Percentiles rank a stretch among this genome's conserved stretches.
Conservation (phyloP, 2,797 vertebrate genomes). For the Diglossa cyanea region DNA sequence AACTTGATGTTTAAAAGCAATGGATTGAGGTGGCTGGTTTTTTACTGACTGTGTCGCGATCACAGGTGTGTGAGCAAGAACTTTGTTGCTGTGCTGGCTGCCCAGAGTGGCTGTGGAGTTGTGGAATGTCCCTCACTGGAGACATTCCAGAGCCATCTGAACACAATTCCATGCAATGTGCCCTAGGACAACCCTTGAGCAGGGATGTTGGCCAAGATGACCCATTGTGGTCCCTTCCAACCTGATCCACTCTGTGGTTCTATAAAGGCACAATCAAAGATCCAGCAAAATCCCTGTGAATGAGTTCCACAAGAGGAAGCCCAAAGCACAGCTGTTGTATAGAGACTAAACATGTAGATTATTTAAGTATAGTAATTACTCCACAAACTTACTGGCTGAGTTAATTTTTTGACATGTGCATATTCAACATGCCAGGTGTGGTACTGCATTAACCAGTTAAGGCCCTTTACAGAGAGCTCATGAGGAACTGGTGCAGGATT, state of each 20-base stretch:
- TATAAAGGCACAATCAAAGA: background rate
- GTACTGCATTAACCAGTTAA: background rate
- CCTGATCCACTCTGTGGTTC: background rate
- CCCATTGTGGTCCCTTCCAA: background rate
- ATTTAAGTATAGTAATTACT: background rate
- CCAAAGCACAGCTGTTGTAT: background rate
- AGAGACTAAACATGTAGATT: background rate
- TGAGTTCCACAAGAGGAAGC: background rate
- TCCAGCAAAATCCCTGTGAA: background rate
- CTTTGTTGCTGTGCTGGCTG: background rate
- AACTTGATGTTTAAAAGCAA: background rate
- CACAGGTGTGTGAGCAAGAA: background rate
- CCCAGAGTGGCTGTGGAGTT: background rate
- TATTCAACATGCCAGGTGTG: background rate
- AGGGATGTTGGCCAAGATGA: background rate
- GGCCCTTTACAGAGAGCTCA: background rate
- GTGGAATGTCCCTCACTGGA: background rate
- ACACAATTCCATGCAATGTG: background rate
- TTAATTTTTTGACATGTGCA: background rate
- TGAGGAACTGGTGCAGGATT: background rate
- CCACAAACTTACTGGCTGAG: background rate
- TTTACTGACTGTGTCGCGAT: background rate
- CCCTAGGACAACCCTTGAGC: background rate
- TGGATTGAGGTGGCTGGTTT: background rate
- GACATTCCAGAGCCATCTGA: background rate